phyloP scores from a whole-genome alignment of 2,797 vertebrate species.

The Mus minutoides region DNA sequence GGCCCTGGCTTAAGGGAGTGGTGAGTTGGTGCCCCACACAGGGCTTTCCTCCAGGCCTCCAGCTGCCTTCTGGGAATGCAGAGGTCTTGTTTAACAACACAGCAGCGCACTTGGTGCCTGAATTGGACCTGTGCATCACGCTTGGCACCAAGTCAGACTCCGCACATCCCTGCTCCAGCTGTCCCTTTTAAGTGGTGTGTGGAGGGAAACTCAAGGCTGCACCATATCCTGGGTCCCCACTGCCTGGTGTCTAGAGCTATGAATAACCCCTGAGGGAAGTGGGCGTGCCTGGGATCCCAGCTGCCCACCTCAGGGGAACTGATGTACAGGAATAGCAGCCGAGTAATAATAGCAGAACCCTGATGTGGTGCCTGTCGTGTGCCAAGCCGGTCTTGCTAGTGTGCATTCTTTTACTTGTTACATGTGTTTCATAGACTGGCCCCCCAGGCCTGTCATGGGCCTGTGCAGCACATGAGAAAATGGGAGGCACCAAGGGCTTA shows the following conservation, averaged over 20 bases:
- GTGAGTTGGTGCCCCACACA: not conserved
- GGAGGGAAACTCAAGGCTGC: not conserved
- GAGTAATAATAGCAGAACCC: not conserved
- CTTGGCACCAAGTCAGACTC: not conserved
- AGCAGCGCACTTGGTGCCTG: not conserved
- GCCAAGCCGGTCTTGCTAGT: not conserved
- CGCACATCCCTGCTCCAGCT: not conserved
- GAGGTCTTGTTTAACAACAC: not conserved
- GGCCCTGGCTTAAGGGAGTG: not conserved
- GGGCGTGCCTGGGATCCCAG: not conserved
- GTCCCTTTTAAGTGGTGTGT: not conserved
- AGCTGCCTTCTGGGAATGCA: not conserved
- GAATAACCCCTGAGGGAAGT: constrained; percentile 7
- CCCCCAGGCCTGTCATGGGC: too few relatives aligned
- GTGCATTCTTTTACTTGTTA: not conserved
- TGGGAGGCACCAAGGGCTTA: not conserved
- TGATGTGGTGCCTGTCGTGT: fast-evolving
- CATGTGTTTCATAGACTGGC: not conserved
- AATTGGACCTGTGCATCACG: not conserved
- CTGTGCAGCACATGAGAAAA: not conserved
- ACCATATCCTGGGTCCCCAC: not conserved
- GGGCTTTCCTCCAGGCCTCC: not conserved
- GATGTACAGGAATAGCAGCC: not conserved
- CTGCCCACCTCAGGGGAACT: not conserved
- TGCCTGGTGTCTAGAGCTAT: not conserved